Conservation (phyloP, 2,797 vertebrate species). For the Sebastes steindachneri region DNA sequence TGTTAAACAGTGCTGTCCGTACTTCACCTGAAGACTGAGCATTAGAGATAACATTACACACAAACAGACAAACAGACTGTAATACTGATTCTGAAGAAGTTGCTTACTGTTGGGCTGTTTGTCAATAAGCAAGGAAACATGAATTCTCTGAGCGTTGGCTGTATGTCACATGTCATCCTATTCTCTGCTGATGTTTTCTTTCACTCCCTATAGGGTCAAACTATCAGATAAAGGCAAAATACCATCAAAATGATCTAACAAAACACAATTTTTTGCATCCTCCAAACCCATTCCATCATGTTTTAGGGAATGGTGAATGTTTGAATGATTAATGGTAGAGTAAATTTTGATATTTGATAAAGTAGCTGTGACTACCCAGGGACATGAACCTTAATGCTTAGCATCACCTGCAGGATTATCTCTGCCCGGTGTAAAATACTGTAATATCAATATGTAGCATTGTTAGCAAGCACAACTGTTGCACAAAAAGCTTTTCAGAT, state of each 20-base stretch:
- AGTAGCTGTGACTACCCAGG: background rate
- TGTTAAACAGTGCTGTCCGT: constrained; percentile 3
- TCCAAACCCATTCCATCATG: background rate
- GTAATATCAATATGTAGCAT: background rate
- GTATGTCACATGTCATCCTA: background rate
- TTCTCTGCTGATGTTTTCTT: constrained; percentile 1
- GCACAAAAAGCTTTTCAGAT: constrained; percentile 2
- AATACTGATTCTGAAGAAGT: constrained; percentile 20
- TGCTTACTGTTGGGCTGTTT: background rate
- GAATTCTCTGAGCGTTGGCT: background rate
- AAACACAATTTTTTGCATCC: background rate
- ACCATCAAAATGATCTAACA: background rate
- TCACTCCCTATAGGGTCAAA: background rate
- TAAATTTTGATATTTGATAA: background rate
- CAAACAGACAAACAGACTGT: constrained; percentile 2
- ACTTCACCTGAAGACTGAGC: constrained; percentile 14
- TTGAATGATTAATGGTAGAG: background rate
- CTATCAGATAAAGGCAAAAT: constrained; percentile 20
- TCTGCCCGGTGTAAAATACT: constrained; percentile 2
- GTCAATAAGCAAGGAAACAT: constrained; percentile 1
- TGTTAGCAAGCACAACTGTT: background rate
- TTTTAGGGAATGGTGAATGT: background rate
- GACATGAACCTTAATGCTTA: background rate
- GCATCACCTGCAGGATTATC: background rate
- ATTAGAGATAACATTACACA: background rate